A percentile compares a stretch with the other conserved stretches of the same genome.
These are phyloP conservation scores for Kuschelorhynchus macadamiae DNA, from an alignment of 2,888 invertebrate species.

Conservation along the genomic window DNA sequence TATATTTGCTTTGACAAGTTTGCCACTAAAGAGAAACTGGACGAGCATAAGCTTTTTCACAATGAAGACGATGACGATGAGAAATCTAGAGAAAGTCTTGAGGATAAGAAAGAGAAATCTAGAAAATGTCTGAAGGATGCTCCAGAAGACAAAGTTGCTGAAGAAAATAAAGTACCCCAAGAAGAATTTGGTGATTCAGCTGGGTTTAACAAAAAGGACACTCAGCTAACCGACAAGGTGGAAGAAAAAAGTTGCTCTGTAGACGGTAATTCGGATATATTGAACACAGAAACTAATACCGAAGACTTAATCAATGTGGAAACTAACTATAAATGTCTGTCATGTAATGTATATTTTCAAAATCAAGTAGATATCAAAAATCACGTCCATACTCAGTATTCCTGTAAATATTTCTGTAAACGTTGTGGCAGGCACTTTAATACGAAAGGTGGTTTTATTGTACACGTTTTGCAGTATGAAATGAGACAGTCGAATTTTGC, in stretches of 20 bases:
- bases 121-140: no score
- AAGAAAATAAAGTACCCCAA: neutral
- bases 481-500: slow-evolving; percentile 37
- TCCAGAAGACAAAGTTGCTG: neutral
- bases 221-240: no score
- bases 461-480: slow-evolving; percentile 55
- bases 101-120: slow-evolving; percentile 2
- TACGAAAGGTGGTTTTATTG: slow-evolving; percentile 54
- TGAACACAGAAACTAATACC: no score
- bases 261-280: no score
- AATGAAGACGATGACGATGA: slow-evolving; percentile 36
- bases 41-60: slow-evolving; percentile 45
- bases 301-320: no score
- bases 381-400: slow-evolving; percentile 38
- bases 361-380: slow-evolving; percentile 51
- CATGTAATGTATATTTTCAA: slow-evolving; percentile 52
- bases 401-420: slow-evolving; percentile 54
- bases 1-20: slow-evolving; percentile 53
- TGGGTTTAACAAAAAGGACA: no score
- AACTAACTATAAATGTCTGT: slow-evolving; percentile 53
- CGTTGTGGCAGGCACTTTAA: slow-evolving; percentile 53
- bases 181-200: neutral
- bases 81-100: slow-evolving; percentile 14
- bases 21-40: slow-evolving; percentile 34
- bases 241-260: no score